Evolutionary conservation across 2,797 vertebrate species (phyloP).

Genomic region (Enteromius fasciolatus): DNA sequence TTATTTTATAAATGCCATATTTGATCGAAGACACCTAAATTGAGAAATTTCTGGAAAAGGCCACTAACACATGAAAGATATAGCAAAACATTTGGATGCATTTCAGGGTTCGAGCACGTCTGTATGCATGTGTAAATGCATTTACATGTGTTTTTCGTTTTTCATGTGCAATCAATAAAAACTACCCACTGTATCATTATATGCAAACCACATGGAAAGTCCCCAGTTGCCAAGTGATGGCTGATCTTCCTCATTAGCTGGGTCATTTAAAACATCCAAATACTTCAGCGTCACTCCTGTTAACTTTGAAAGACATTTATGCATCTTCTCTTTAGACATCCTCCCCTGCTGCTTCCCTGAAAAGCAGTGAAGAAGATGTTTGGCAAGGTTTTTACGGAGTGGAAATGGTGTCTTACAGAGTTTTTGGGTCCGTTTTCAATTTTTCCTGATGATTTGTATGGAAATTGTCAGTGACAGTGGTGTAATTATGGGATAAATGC

Average conservation of each 20-base stretch:
- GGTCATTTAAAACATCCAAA: constrained; percentile 50
- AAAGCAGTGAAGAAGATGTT: constrained; percentile 40
- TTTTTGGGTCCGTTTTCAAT: constrained; percentile 54
- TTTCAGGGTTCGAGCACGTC: neutral
- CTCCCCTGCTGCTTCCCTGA: constrained; percentile 47
- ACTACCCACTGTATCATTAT: constrained; percentile 30
- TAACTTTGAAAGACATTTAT: constrained; percentile 36
- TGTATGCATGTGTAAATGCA: neutral
- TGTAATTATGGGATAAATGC: constrained; percentile 59
- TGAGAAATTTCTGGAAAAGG: neutral
- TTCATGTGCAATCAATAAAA: constrained; percentile 19
- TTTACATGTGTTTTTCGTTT: constrained; percentile 24
- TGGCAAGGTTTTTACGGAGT: constrained; percentile 31
- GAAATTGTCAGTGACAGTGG: constrained; percentile 59
- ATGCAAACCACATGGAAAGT: constrained; percentile 39
- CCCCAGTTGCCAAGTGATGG: constrained; percentile 9
- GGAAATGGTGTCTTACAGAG: constrained; percentile 43
- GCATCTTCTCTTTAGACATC: constrained; percentile 43
- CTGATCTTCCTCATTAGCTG: constrained; percentile 47
- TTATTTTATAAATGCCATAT: neutral
- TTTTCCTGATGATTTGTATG: constrained; percentile 53
- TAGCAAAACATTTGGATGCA: neutral
- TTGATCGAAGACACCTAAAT: neutral
- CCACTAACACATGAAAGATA: neutral
- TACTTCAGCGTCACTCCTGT: constrained; percentile 39